Evolutionary conservation across 1,140 invertebrate species (phyloP).

Genomic region (Oreohelix idahoensis): DNA sequence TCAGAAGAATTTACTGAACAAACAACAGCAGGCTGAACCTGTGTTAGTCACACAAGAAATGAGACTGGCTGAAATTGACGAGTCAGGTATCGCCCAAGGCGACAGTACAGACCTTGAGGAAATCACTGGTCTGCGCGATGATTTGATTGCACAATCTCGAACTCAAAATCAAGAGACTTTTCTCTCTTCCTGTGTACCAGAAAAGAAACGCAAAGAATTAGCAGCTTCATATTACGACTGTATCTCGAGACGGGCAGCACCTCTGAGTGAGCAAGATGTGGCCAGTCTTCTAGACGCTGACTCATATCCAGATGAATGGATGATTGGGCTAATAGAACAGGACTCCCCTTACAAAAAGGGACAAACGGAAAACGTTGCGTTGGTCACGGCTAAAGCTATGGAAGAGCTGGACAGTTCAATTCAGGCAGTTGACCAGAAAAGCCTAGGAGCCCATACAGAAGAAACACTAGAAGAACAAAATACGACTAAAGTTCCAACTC

Average conservation of each 20-base stretch:
- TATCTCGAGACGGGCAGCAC: background rate
- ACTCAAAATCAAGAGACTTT: background rate
- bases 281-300: background rate
- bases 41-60: background rate
- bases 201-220: background rate
- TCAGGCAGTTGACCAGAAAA: background rate
- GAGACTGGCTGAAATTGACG: background rate
- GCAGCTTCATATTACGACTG: background rate
- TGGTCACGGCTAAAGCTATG: background rate
- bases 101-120: background rate
- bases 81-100: background rate
- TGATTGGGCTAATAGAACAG: background rate
- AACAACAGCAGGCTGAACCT: background rate
- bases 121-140: background rate
- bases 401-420: background rate
- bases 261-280: background rate
- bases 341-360: background rate
- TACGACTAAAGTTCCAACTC: background rate
- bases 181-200: background rate
- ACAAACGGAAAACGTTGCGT: background rate
- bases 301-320: conserved; percentile 28
- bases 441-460: too few relatives aligned
- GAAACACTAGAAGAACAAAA: background rate
- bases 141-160: background rate
- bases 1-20: background rate